Conservation (phyloP, 2,797 vertebrate genomes). For the Meriones psammophilus region DNA sequence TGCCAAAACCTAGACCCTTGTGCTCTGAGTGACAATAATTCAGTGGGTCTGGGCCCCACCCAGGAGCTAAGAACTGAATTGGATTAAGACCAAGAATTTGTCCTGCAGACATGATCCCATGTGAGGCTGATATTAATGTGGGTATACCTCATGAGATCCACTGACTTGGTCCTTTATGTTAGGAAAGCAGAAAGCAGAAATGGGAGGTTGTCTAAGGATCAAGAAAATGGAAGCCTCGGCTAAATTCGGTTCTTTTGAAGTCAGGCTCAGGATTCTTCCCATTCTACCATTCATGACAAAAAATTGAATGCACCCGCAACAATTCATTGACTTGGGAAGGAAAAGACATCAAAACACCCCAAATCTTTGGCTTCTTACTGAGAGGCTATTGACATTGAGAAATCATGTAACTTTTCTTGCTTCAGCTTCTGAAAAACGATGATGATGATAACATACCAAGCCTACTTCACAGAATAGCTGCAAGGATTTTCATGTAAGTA, state of each 20-base stretch:
- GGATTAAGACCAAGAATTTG: background rate
- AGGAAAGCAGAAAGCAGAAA: background rate
- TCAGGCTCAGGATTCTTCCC: background rate
- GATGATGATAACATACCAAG: background rate
- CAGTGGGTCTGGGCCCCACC: background rate
- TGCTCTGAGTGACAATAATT: conserved; percentile 28
- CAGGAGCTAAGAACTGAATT: background rate
- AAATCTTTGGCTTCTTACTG: conserved; percentile 17
- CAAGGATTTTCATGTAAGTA: background rate
- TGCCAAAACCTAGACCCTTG: too few species aligned
- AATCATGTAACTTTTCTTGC: background rate
- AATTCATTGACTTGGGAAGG: background rate
- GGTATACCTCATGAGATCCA: background rate
- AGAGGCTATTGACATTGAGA: background rate
- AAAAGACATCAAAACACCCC: background rate
- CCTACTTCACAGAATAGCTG: background rate
- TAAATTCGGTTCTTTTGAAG: conserved; percentile 9
- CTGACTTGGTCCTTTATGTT: background rate
- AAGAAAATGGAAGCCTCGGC: conserved; percentile 13
- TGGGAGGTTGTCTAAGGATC: background rate
- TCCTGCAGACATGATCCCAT: background rate
- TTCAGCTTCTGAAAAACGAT: conserved; percentile 24
- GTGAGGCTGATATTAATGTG: background rate
- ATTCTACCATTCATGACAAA: background rate
- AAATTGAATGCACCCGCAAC: background rate